phyloP scores from a whole-genome alignment of 1,140 invertebrate genomes.

The Drosophila ananassae region DNA sequence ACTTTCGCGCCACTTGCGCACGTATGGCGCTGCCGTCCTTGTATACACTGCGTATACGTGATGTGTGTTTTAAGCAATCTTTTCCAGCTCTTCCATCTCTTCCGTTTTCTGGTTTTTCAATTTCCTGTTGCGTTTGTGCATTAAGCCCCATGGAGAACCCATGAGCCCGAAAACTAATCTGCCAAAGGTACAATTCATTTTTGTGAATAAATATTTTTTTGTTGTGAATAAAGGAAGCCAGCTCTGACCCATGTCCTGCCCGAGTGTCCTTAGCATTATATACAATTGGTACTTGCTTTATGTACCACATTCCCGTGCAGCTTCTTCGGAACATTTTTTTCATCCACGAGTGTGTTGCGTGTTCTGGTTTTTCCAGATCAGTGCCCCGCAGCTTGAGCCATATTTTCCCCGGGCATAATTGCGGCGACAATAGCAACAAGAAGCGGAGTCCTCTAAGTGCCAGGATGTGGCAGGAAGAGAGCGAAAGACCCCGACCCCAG shows the following conservation, averaged over 20 bases:
- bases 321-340: neutral
- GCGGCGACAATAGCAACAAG: constrained; percentile 26
- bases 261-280: constrained; percentile 46
- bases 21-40: constrained; percentile 10
- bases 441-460: constrained; percentile 33
- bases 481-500: constrained; percentile 3
- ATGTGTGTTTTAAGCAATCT: constrained; percentile 68
- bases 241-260: constrained; percentile 3
- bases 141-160: constrained; percentile 47
- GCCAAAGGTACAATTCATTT: constrained; percentile 40
- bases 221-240: neutral
- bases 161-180: constrained; percentile 56
- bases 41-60: constrained; percentile 66
- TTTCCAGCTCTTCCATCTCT: constrained; percentile 10
- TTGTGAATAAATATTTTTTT: constrained; percentile 36
- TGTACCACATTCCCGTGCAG: constrained; percentile 14
- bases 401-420: constrained; percentile 48
- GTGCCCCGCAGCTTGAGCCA: constrained; percentile 38
- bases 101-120: constrained; percentile 70
- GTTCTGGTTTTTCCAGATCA: constrained; percentile 61
- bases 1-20: constrained; percentile 59
- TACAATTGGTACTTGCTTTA: constrained; percentile 43
- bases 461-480: constrained; percentile 35
- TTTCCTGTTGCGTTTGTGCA: constrained; percentile 65
- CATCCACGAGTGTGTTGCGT: constrained; percentile 26